Percentiles rank a stretch among this genome's conserved stretches.
phyloP scores from a whole-genome alignment of 2,888 invertebrate species.

The Pterostichus niger region DNA sequence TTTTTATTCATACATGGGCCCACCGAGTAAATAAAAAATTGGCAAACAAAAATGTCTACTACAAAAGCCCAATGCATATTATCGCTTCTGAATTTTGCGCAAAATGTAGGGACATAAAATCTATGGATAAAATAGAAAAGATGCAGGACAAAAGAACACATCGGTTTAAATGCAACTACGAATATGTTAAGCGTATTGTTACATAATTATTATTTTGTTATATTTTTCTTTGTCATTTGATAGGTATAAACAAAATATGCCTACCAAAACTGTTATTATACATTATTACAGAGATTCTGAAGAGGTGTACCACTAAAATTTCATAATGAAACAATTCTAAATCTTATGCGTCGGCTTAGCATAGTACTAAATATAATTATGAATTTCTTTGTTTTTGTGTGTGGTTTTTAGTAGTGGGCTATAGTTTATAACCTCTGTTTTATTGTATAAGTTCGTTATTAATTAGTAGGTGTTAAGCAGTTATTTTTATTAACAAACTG shows the following conservation, averaged over 20 bases:
- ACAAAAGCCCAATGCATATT: conserved; percentile 85
- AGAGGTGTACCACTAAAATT: conserved; percentile 36
- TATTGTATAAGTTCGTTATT: conserved; percentile 6
- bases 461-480: conserved; percentile 7
- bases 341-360: conserved; percentile 6
- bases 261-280: conserved; percentile 20
- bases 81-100: conserved; percentile 85
- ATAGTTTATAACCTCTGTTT: neutral
- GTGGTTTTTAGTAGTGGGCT: neutral
- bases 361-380: neutral
- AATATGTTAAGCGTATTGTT: conserved; percentile 73
- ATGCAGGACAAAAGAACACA: conserved; percentile 82
- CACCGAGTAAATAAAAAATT: conserved; percentile 84
- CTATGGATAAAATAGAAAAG: conserved; percentile 82
- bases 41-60: conserved; percentile 81
- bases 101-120: conserved; percentile 82
- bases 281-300: neutral
- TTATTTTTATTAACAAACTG: neutral
- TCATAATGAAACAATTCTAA: conserved; percentile 33
- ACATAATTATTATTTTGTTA: conserved; percentile 69
- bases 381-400: neutral
- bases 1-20: conserved; percentile 83
- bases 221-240: conserved; percentile 2
- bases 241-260: neutral
- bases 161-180: conserved; percentile 72